Percentiles rank a stretch among this genome's conserved stretches.
Evolutionary conservation across 2,113 vertebrate genomes (phyloP).

Genomic region (Lamprologus tigripictilis): DNA sequence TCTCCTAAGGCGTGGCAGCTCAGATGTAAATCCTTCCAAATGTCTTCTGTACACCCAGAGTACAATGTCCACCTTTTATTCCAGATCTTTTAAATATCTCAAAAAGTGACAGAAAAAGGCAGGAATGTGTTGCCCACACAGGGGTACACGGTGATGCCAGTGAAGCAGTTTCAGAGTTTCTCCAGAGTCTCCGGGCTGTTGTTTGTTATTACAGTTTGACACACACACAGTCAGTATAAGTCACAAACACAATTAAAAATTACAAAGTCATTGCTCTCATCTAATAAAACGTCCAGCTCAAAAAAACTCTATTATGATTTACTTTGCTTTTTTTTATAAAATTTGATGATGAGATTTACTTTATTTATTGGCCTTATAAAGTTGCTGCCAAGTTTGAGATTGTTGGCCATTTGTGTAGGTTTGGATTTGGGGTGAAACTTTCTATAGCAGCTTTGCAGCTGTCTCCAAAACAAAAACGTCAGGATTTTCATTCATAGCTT

Average conservation of each 20-base stretch:
- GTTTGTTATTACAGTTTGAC: neutral
- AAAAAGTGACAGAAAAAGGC: neutral
- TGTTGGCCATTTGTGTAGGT: neutral
- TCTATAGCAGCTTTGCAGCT: neutral
- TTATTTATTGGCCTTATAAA: neutral
- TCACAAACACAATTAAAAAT: neutral
- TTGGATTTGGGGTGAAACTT: neutral
- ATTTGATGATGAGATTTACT: neutral
- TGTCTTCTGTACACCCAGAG: neutral
- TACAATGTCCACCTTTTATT: too few species aligned
- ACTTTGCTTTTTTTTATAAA: fast-evolving
- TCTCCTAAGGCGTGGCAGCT: neutral
- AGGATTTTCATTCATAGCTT: neutral
- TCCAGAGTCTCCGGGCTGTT: fast-evolving
- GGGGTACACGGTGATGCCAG: neutral
- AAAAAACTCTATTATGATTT: neutral
- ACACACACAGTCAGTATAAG: neutral
- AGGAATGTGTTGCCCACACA: fast-evolving
- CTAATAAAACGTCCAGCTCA: neutral
- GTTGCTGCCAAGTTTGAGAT: neutral
- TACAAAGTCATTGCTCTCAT: neutral
- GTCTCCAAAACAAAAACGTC: fast-evolving
- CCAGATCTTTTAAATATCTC: neutral
- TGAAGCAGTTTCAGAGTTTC: neutral
- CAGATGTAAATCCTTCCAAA: neutral